Evolutionary conservation across 2,888 invertebrate genomes (phyloP), one percentile per base, ranked within the genome.

Genomic region (Panopea generosa): DNA sequence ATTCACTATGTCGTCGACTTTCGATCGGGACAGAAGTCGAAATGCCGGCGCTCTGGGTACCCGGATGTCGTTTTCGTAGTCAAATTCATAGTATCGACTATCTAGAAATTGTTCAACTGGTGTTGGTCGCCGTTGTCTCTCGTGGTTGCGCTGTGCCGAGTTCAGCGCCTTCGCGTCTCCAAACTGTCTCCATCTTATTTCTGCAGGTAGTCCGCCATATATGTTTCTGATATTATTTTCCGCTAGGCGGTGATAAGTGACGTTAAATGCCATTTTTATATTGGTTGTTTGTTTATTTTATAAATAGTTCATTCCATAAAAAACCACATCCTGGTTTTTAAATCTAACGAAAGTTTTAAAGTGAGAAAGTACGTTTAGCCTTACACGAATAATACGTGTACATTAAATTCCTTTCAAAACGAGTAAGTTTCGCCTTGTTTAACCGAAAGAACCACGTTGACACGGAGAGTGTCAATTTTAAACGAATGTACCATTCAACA

Each of bases 31-130:
- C 22, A 84, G 38, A 24, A 65, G 24, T 38, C 77, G 40, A 61
- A 84, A 84, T 2, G 84, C 84, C 9, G 84, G 84, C 20, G 84
- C 84, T 14, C 73, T 67, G 9, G 82, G 84, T 33, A 84, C 53
- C 16, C 62, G 66, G 26, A 74, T 75, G 40, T 70, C n/a, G 33
- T 82, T 61, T 27, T 77, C 73, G 0, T 43, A 18, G 49, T 78
- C 63, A 66, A 79, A 84, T 45, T 75, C 75, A 26, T 38, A 72
- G 45, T 71, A 75, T 18, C 72, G 33, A 11, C 60, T 65, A 11
- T 66, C 57, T 6, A 72, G 52, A 22, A 72, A 71, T 20, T 56
- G 62, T 18, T 77, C 56, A 18, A 33, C 29, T 14, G 74, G 72
- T 20, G 55, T 43, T 6, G 69, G 57, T 26, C 59, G 62, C 2